A percentile compares a stretch with the other conserved stretches of the same genome.
These are phyloP conservation scores for Bombus superbus DNA, from an alignment of 1,140 invertebrate species.

Conservation along the genomic window DNA sequence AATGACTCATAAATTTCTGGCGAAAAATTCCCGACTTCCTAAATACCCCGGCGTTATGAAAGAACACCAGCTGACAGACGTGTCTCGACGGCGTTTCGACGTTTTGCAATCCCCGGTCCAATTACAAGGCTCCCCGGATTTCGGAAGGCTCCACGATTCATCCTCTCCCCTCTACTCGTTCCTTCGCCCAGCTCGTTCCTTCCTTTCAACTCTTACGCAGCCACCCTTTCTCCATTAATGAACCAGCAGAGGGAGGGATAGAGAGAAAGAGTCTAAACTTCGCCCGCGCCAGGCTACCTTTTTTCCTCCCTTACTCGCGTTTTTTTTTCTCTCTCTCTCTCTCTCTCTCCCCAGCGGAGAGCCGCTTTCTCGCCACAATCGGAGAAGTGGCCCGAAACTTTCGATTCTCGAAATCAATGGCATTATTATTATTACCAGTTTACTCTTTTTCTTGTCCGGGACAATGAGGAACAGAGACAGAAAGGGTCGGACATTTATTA, in stretches of 20 bases:
- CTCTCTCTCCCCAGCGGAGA: not conserved
- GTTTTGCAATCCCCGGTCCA: constrained; percentile 69
- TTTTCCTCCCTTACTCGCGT: constrained; percentile 45
- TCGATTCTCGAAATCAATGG: constrained; percentile 69
- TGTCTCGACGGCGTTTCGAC: constrained; percentile 70
- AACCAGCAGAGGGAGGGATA: constrained; percentile 60
- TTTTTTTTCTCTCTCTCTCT: not conserved
- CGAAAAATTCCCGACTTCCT: constrained; percentile 31
- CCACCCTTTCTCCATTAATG: constrained; percentile 72
- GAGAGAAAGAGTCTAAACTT: constrained; percentile 70
- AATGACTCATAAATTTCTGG: constrained; percentile 7
- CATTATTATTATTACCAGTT: constrained; percentile 77
- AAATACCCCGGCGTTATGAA: constrained; percentile 26
- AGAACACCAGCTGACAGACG: constrained; percentile 47
- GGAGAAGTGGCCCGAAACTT: constrained; percentile 44
- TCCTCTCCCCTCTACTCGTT: constrained; percentile 27
- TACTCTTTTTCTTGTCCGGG: constrained; percentile 61
- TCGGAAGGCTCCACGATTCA: constrained; percentile 60
- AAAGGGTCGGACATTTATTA: constrained; percentile 25
- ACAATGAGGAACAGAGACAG: constrained; percentile 32
- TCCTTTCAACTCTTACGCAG: constrained; percentile 65
- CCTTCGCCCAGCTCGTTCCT: constrained; percentile 17
- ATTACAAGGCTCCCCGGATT: constrained; percentile 73
- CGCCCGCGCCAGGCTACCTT: constrained; percentile 60
- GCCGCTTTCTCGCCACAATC: constrained; percentile 52